These are phyloP conservation scores for Drosophila hamatofila DNA, from an alignment of 2,888 invertebrate species.

Conservation along the genomic window DNA sequence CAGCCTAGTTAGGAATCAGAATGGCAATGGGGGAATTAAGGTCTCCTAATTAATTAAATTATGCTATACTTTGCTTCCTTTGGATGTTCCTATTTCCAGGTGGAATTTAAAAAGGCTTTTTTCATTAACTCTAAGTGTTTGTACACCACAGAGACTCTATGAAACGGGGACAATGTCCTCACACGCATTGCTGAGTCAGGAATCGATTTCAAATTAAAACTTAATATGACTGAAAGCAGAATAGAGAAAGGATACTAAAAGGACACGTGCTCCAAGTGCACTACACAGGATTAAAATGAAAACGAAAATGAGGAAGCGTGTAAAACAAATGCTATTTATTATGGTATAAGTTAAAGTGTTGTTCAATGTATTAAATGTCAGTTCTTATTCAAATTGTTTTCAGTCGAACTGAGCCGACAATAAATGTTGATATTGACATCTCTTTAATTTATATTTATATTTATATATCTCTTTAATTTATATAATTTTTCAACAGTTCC, in stretches of 20 bases:
- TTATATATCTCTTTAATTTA: neutral
- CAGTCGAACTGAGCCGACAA: neutral
- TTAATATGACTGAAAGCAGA: slow-evolving; percentile 3
- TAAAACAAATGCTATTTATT: neutral
- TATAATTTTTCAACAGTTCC: slow-evolving; percentile 71
- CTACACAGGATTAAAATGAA: neutral
- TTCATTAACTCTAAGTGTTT: slow-evolving; percentile 38
- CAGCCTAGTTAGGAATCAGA: neutral
- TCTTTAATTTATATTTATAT: neutral
- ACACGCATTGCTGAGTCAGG: neutral
- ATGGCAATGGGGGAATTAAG: neutral
- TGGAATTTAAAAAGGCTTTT: slow-evolving; percentile 48
- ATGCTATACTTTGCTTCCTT: slow-evolving; percentile 36
- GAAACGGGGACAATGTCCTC: slow-evolving; percentile 2
- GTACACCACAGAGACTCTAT: neutral
- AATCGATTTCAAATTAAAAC: slow-evolving; percentile 22
- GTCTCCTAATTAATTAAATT: slow-evolving; percentile 61
- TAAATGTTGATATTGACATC: neutral
- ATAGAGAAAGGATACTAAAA: neutral
- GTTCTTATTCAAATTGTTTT: neutral
- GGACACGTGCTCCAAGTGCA: neutral
- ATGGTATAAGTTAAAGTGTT: neutral
- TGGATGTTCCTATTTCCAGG: slow-evolving; percentile 23
- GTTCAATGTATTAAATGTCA: neutral
- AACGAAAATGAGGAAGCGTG: neutral